Evolutionary conservation across 1,140 invertebrate genomes (phyloP), one percentile per base, ranked within the genome.

Genomic region (Theocolax elegans): DNA sequence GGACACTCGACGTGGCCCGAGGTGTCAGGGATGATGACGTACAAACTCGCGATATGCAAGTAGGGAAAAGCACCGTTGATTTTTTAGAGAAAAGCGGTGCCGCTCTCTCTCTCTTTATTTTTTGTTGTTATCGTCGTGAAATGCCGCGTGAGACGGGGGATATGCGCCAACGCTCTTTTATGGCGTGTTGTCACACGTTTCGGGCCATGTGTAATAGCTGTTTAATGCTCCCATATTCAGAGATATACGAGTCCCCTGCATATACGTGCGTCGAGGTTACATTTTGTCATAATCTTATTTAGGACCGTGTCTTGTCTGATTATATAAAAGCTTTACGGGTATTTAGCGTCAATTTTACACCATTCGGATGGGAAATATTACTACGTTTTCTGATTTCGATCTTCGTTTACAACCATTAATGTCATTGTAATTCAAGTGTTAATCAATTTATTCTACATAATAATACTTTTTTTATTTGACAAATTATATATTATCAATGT

Each of bases 141-240:
- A 8, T 21, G 51, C 40, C 48, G 49, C 40, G 46, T 65, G 62
- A 56, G 42, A 21, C 25, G n/a, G 23, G 64, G 49, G n/a, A 65
- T 49, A 51, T 35, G 29, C 0, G 23, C 2, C 40, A 21, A 40
- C 29, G 75, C 80, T 79, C 82, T 81, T n/a, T 83, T 79, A 83
- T 75, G 71, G 67, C 76, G 73, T 77, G 81, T 82, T 83, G 77
- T 84, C 29, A 17, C 79, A 77, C 76, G 75, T 76, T 70, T 54
- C 68, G 74, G 79, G 83, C 83, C 83, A 85, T 85, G 79, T 85
- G 83, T 83, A 83, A 83, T 81, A 73, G 69, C 77, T 84, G 81
- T 82, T 84, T 81, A 78, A 84, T 83, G 74, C 74, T 69, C 80
- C 17, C 77, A 81, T 83, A n/a, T n/a, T n/a, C n/a, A 77, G 76